Conservation (phyloP, 2,113 vertebrate species). For the Albula glossodonta region DNA sequence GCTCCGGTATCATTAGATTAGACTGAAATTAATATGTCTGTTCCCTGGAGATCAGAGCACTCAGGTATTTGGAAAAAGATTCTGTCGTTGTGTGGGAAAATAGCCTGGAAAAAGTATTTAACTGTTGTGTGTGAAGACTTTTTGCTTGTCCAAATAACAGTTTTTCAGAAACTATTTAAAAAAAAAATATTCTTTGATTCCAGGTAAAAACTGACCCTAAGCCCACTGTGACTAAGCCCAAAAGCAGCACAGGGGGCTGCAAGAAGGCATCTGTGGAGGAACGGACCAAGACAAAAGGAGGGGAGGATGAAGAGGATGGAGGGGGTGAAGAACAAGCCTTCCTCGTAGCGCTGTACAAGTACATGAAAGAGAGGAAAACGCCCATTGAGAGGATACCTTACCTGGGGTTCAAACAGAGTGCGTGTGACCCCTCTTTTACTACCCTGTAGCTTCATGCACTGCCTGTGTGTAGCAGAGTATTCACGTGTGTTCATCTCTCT, state of each 20-base stretch:
- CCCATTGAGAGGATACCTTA: conserved; percentile 96
- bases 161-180: too few relatives aligned
- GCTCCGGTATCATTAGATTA: too few relatives aligned
- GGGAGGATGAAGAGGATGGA: conserved; percentile 84
- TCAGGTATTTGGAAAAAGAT: too few relatives aligned
- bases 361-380: conserved; percentile 95
- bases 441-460: conserved; percentile 2
- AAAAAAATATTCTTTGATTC: conserved; percentile 60
- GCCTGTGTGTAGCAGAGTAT: too few relatives aligned
- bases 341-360: conserved; percentile 92
- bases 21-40: too few relatives aligned
- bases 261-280: conserved; percentile 54
- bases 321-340: conserved; percentile 91
- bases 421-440: conserved; percentile 65
- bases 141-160: neutral
- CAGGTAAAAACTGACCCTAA: conserved; percentile 88
- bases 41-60: too few relatives aligned
- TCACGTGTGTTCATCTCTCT: too few relatives aligned
- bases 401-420: conserved; percentile 97
- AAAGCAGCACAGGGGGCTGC: conserved; percentile 42
- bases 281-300: conserved; percentile 50
- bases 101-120: too few relatives aligned
- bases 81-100: too few relatives aligned
- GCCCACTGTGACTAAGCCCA: conserved; percentile 75
- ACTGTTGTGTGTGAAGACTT: too few relatives aligned